Base-by-base conservation (phyloP, 2,113 vertebrate species). In the Tachysurus vachellii region DNA sequence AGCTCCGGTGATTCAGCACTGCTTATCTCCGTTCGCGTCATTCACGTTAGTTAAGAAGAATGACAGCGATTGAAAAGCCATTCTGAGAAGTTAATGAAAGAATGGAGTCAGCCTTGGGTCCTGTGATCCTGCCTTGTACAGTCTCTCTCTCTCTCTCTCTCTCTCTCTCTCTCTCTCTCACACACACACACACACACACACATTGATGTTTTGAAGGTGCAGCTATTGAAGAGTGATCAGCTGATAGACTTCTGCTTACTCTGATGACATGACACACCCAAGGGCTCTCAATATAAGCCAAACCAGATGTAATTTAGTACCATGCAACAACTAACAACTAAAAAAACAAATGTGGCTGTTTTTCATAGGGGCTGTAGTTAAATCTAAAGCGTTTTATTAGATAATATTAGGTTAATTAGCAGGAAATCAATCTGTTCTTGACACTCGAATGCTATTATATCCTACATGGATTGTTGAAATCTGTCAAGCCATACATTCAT, bases 191-290 rank as follows among this genome's bases (percentile, higher is more conserved):
- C 47, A 9, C 8, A 9, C 47, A 50, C 47, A 50, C 47, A 7
- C 3, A 47, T 2, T 47, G 61, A 21, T 82, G 76, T 62, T 57
- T 76, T 56, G 66, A 87, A 86, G 85, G 82, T 86, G 84, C n/a
- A 84, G 70, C 64, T 83, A n/a, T 61, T 88, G 84, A 70, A 54
- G 31, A 64, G 70, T 87, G 57, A 88, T 90, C 92, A 91, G 88
- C 89, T 92, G 86, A 92, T 92, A 88, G 13, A 83, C 91, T 94
- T 92, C 91, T 89, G 91, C 89, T 92, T 93, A 91, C 92, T 16
- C 14, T 21, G 21, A 21, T 0, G 16, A 42, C 79, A 61, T 42
- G 56, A 61, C 79, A 26, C 31, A 61, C 56, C 31, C 44, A 13
- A 81, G 42, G 36, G 11, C 11, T 21, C 13, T 42, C 4, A 11